Evolutionary conservation across 1,140 invertebrate genomes (phyloP), one percentile per base, ranked within the genome.

Genomic region (Cydia pomonella): DNA sequence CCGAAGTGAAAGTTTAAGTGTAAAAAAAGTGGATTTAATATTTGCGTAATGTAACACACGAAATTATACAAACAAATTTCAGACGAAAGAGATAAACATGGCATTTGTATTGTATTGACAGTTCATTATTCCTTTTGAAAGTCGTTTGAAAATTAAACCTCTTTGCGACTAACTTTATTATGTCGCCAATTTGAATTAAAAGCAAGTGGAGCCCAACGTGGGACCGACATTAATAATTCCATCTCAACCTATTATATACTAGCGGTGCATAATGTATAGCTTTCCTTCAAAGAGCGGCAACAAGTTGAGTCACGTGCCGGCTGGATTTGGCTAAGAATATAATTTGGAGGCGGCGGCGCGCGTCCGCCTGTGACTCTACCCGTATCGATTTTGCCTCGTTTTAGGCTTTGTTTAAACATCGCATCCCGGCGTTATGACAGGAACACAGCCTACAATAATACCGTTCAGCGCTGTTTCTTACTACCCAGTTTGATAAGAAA

Each of bases 251-350:
- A 78, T 80, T 82, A 84, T 81, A 83, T 77, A 77, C 74, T 80
- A 79, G 69, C 76, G 73, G 59, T 41, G 16, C 47, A 74, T 69
- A 21, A 44, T 62, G 72, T 33, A 75, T 78, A 75, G 72, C 75
- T 79, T 76, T 73, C 71, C 83, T 78, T 73, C 80, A 78, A 69
- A 44, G 73, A 76, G 72, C 79, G 84, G 90, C 90, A 92, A 92
- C 90, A 92, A 92, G 90, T 92, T 86, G 86, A 83, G 87, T 90
- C 90, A 92, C 89, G 89, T 92, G 89, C 90, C 76, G 77, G 81
- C 75, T 79, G 83, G 84, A 85, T 85, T 87, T 84, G 77, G 83
- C 80, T 78, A 78, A 80, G 88, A 89, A 90, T 87, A 87, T 87
- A 86, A 87, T 83, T 85, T 76, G 80, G 80, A 85, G 82, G 77